phyloP scores from a whole-genome alignment of 2,888 invertebrate species.

The Macrosiphum euphorbiae region DNA sequence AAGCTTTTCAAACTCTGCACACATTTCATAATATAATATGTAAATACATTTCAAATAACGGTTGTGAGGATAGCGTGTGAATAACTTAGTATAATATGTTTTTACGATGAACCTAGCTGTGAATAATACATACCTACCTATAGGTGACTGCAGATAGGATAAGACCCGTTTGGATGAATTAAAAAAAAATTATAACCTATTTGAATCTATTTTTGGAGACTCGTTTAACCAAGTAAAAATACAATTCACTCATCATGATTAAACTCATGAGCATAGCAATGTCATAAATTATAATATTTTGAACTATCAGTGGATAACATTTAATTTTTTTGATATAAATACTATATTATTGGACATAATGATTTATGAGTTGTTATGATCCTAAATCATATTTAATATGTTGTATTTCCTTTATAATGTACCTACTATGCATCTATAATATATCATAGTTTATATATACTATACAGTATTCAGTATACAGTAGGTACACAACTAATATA shows the following conservation, averaged over 20 bases:
- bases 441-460: too few relatives aligned
- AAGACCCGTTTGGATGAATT: not conserved
- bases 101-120: not conserved
- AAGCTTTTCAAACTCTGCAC: not conserved
- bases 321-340: not conserved
- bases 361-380: not conserved
- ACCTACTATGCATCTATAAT: too few relatives aligned
- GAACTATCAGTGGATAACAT: not conserved
- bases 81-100: not conserved
- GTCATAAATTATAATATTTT: not conserved
- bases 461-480: too few relatives aligned
- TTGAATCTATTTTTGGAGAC: not conserved
- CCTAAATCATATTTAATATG: not conserved
- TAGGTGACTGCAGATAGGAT: not conserved
- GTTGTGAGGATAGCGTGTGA: not conserved
- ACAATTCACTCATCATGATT: not conserved
- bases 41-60: not conserved
- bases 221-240: not conserved
- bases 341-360: not conserved
- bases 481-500: too few relatives aligned
- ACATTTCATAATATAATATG: not conserved
- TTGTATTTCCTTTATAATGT: not conserved
- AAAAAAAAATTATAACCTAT: not conserved
- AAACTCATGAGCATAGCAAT: not conserved
- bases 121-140: not conserved